Percentiles rank a stretch among this genome's conserved stretches.
Evolutionary conservation across 2,888 invertebrate species (phyloP).

Genomic region (Epinotia ramella): DNA sequence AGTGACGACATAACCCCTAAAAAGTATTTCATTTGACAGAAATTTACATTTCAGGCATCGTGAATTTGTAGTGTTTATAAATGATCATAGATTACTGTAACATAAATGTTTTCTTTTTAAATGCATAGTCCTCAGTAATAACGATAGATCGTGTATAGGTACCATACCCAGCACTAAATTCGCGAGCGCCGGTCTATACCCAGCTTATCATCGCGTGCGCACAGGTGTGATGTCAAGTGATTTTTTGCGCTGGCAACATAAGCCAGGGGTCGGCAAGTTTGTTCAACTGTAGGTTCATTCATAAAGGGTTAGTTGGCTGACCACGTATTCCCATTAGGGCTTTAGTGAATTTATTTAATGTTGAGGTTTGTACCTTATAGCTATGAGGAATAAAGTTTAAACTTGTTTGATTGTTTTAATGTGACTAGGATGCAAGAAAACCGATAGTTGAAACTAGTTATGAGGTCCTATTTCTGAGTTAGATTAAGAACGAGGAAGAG

Average conservation of each 20-base stretch:
- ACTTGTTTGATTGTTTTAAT: not conserved
- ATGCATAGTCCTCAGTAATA: not conserved
- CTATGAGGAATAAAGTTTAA: not conserved
- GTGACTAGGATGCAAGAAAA: not conserved
- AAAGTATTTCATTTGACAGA: too few species aligned
- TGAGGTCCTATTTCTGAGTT: not conserved
- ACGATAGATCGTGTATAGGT: not conserved
- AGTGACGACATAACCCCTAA: too few species aligned
- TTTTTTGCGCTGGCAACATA: conserved; percentile 19
- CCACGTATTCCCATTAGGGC: conserved; percentile 2
- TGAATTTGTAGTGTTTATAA: too few species aligned
- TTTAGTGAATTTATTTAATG: not conserved
- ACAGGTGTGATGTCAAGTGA: conserved; percentile 19
- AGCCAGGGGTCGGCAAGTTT: conserved; percentile 18
- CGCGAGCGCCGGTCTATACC: not conserved
- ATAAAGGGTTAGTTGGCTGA: conserved; percentile 22
- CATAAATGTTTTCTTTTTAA: too few species aligned
- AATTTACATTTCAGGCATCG: too few species aligned
- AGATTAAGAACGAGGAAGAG: too few species aligned
- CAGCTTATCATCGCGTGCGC: conserved; percentile 22
- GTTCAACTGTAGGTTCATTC: conserved; percentile 19
- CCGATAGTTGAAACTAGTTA: not conserved
- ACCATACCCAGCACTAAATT: not conserved
- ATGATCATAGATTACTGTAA: too few species aligned
- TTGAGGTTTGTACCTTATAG: not conserved